Base-by-base conservation (phyloP, 1,140 invertebrate genomes). In the Limonius californicus region DNA sequence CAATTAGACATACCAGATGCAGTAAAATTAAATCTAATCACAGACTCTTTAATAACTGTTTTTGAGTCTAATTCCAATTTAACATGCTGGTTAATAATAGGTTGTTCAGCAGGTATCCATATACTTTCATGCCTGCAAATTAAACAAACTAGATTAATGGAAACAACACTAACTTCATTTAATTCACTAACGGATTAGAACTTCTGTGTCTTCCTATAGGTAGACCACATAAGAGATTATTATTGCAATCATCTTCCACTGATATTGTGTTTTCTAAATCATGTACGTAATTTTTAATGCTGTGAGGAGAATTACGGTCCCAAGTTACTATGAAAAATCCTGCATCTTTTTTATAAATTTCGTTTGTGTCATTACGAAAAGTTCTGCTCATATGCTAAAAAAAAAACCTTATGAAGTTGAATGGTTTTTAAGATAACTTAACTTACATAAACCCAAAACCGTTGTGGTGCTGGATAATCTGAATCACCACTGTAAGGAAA, bases 321-420 rank as follows among this genome's bases (percentile, higher is more conserved):
- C 82, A 70, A 54, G 81, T 80, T 30, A 81, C 67, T 47, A 84
- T 72, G 78, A 83, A 85, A 59, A 80, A 78, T 11, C 82, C 83
- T 43, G 82, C 76, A 69, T 85, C 82, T 58, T 70, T 68, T 45
- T 77, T 75, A 1, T 59, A 62, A 12, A 68, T 63, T n/a, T 73
- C 73, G 62, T 74, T 66, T 39, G 70, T 63, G 21, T 81, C n/a
- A 19, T 18, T 50, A 19, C 45, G 18, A 66, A 80, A 77, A 39
- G 72, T 77, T 63, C 84, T 71, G 50, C 81, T 75, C 4, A 80
- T 75, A 72, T 86, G 84, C 84, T 86, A 14, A 55, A 55, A 66
- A n/a, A n/a, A n/a, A n/a, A n/a, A n/a, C n/a, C n/a, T n/a, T n/a
- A 67, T 57, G 12, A 45, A 16, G 16, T 15, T 55, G 15, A 14